Conservation (phyloP, 1,140 invertebrate genomes). For the Nephotettix cincticeps region DNA sequence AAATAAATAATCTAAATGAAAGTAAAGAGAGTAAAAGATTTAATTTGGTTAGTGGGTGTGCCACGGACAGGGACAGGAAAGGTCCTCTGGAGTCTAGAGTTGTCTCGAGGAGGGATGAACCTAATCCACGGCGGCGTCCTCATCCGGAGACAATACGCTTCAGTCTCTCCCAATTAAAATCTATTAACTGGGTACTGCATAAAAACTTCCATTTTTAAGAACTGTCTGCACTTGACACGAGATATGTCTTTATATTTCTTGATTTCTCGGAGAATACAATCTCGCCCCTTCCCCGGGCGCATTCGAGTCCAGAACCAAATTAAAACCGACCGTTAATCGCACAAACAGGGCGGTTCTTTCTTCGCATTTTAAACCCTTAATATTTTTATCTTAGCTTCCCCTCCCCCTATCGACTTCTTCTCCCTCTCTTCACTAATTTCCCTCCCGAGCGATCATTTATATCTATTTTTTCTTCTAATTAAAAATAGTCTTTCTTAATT, state of each 20-base stretch:
- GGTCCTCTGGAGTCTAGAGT: background rate
- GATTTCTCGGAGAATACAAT: background rate
- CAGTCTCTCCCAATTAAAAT: slow-evolving; percentile 10
- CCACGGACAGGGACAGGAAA: too few species aligned
- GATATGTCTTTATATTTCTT: slow-evolving; percentile 22
- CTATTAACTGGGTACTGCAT: slow-evolving; percentile 4
- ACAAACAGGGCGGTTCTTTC: background rate
- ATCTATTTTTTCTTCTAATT: too few species aligned
- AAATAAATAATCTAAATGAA: too few species aligned
- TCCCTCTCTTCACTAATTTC: background rate
- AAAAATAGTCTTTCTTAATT: too few species aligned
- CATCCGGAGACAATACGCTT: slow-evolving; percentile 1
- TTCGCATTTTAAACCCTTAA: slow-evolving; percentile 8
- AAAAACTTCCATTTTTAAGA: slow-evolving; percentile 22
- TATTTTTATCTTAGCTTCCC: slow-evolving; percentile 11
- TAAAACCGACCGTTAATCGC: slow-evolving; percentile 13
- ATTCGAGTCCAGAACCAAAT: slow-evolving; percentile 10
- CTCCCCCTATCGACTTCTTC: background rate
- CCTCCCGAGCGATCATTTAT: background rate
- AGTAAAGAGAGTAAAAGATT: too few species aligned
- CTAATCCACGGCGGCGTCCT: background rate
- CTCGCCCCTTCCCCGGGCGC: background rate
- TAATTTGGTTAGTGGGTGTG: too few species aligned
- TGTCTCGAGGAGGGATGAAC: background rate
- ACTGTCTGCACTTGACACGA: slow-evolving; percentile 8